Base-by-base conservation (phyloP, 2,888 invertebrate genomes). In the Odontothrips loti region DNA sequence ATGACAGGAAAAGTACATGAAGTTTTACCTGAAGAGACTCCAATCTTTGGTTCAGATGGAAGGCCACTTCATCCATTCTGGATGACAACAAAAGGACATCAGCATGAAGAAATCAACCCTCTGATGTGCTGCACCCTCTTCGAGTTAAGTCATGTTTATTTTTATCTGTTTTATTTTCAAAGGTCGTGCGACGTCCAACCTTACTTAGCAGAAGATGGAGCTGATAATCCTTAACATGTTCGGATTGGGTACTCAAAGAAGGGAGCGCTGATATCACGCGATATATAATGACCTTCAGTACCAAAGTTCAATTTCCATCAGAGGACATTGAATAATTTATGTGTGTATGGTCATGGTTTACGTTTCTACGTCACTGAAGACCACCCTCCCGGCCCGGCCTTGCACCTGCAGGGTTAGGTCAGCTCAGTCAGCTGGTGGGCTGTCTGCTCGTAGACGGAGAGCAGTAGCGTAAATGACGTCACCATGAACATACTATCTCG, bases 41-140 rank as follows among this genome's bases (percentile, higher is more conserved):
- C 43, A 84, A 78, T 15, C 83, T 82, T 48, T 83, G 83, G 48
- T 82, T 82, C 20, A 84, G 68, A 81, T 84, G 84, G 80, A 84
- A 84, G 51, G 81, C 80, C 63, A 84, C 83, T 82, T 84, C 84
- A 82, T 84, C 84, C 84, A 84, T 84, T 81, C 81, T 81, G 79
- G 48, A 34, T 17, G 20, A 48, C 79, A 20, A 34, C 34, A 75
- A 27, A 20, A 17, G 17, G 68, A 75, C 68, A 75, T 75, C 27
- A 27, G 23, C 6, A 1, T 23, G 9, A 27, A 75, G 68, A 75
- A 27, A 75, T 23, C 68, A 75, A 68, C 23, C 68, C 23, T 27
- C 23, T 27, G 34, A 43, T 27, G 27, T 27, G 23, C 68, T 75
- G 68, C 68, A 75, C 23, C 68, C 23, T 75, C 68, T 27, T 75